Conservation (phyloP, 2,113 vertebrate species). For the Myocastor coypus region DNA sequence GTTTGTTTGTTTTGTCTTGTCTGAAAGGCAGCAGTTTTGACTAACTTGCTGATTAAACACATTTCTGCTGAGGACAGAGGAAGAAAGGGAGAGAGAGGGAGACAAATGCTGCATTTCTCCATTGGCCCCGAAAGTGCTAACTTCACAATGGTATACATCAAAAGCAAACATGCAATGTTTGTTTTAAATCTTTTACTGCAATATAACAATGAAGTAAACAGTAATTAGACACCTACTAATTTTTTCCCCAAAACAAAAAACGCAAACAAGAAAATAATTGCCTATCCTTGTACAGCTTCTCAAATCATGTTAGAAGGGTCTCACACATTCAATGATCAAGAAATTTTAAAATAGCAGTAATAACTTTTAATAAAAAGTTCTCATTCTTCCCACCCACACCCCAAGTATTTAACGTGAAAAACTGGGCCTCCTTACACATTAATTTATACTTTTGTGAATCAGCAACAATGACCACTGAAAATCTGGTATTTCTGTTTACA, state of each 20-base stretch:
- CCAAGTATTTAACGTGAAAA: constrained; percentile 83
- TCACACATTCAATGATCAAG: constrained; percentile 84
- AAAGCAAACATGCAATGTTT: constrained; percentile 93
- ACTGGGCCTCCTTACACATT: constrained; percentile 82
- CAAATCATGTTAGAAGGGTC: constrained; percentile 81
- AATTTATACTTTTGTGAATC: constrained; percentile 85
- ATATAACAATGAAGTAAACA: constrained; percentile 82
- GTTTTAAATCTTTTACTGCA: constrained; percentile 89
- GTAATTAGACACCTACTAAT: constrained; percentile 86
- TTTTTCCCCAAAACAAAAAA: constrained; percentile 77
- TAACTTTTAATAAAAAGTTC: constrained; percentile 82
- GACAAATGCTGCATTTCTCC: constrained; percentile 80
- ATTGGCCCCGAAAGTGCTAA: constrained; percentile 85
- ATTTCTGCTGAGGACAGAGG: constrained; percentile 63
- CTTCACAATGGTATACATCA: constrained; percentile 85
- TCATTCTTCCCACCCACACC: constrained; percentile 61
- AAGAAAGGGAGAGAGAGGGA: constrained; percentile 65
- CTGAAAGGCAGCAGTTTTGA: constrained; percentile 71
- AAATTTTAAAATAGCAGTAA: constrained; percentile 85
- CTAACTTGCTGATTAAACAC: constrained; percentile 78
- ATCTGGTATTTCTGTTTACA: constrained; percentile 87
- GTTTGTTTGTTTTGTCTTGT: background rate
- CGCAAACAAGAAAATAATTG: constrained; percentile 84
- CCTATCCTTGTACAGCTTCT: constrained; percentile 81
- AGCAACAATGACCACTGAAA: constrained; percentile 84